phyloP scores from a whole-genome alignment of 2,797 vertebrate species.

The Leptatherina wallacei region DNA sequence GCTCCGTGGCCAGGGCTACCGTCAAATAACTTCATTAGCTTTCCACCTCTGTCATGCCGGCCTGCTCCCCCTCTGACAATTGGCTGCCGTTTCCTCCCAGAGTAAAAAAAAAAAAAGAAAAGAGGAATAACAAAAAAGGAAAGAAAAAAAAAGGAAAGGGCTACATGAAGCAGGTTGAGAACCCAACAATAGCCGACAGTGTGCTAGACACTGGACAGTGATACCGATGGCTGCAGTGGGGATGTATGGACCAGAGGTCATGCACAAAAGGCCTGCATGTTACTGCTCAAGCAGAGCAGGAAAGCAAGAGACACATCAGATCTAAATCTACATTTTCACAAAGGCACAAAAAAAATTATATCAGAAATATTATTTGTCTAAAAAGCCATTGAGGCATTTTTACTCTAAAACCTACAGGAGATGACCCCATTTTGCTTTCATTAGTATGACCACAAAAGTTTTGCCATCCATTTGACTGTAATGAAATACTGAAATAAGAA shows the following conservation, averaged over 20 bases:
- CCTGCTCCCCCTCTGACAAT: slow-evolving; percentile 84
- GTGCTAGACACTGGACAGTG: slow-evolving; percentile 77
- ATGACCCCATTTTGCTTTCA: neutral
- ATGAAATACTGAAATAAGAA: neutral
- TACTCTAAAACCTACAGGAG: neutral
- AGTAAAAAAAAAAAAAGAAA: slow-evolving; percentile 51
- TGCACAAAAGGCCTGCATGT: slow-evolving; percentile 68
- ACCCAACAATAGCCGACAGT: slow-evolving; percentile 81
- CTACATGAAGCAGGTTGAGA: slow-evolving; percentile 78
- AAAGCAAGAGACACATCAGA: slow-evolving; percentile 53
- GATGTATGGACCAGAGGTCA: slow-evolving; percentile 80
- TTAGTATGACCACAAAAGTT: neutral
- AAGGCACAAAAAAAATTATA: slow-evolving; percentile 20
- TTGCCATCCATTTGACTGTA: neutral
- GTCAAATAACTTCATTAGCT: slow-evolving; percentile 89
- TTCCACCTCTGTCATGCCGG: slow-evolving; percentile 85
- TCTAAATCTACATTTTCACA: slow-evolving; percentile 53
- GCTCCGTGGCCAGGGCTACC: slow-evolving; percentile 81
- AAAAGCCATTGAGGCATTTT: neutral
- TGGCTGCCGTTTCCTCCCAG: slow-evolving; percentile 75
- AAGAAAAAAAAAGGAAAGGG: slow-evolving; percentile 55
- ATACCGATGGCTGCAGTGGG: slow-evolving; percentile 80
- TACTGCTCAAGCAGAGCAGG: slow-evolving; percentile 62
- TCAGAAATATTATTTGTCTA: slow-evolving; percentile 7
- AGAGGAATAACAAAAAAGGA: slow-evolving; percentile 32